Evolutionary conservation across 2,113 vertebrate genomes (phyloP).

Genomic region (Varanus salvator): DNA sequence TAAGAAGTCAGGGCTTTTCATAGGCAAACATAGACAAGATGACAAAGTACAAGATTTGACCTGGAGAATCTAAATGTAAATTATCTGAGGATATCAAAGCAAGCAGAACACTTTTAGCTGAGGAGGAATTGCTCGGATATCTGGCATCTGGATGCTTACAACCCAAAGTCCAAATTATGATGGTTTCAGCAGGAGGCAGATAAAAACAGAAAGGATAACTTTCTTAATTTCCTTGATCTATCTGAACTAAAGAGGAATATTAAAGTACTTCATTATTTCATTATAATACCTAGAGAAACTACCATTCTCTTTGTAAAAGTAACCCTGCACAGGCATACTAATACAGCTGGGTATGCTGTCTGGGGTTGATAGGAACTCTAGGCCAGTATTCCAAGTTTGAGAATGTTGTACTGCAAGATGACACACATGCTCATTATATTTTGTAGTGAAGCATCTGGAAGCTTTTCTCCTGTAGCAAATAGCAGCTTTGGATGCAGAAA

Average conservation of each 20-base stretch:
- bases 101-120: not conserved
- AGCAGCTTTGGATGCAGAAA: no score
- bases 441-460: not conserved
- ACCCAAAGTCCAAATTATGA: not conserved
- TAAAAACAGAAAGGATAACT: not conserved
- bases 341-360: not conserved
- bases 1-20: constrained; percentile 28
- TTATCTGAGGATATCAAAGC: not conserved
- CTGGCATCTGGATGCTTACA: not conserved
- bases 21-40: constrained; percentile 19
- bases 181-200: not conserved
- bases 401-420: not conserved
- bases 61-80: constrained; percentile 23
- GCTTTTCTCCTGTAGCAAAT: no score
- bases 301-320: not conserved
- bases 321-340: not conserved
- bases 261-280: not conserved
- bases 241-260: not conserved
- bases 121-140: not conserved
- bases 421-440: not conserved
- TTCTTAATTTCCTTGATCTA: not conserved
- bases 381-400: no score
- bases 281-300: not conserved
- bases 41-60: constrained; percentile 28
- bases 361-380: no score